Base-by-base conservation (phyloP, 2,888 invertebrate species). In the Nemurella pictetii region DNA sequence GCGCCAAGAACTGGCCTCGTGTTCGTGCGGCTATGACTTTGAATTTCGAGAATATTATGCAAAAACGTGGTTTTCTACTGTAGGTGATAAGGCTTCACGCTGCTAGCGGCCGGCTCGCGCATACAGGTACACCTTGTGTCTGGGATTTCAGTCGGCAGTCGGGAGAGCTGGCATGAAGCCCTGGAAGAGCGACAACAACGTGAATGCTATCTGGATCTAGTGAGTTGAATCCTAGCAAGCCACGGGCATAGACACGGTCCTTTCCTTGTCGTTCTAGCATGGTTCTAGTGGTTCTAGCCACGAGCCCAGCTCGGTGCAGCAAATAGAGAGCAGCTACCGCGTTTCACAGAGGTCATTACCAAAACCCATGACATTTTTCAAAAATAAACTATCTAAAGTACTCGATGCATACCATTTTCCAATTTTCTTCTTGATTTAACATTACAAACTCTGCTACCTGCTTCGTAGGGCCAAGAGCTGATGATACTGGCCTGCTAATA, bases 151-250 rank as follows among this genome's bases (percentile, higher is more conserved):
- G 78, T 30, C 5, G 78, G 78, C 20, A 26, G 9, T 75, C 25
- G 28, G 25, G 75, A 27, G 20, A 72, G 82, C 28, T 82, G 82
- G 72, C 82, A 82, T 26, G 82, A 82, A 82, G 82, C 82, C 82
- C 82, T 82, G 82, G 82, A 82, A 82, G 20, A 12, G 82, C 72
- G 25, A 27, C 82, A 82, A 82, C 82, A 55, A n/a, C 30, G 78
- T 5, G 78, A n/a, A 75, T 26, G 28, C 75, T 75, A 27, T 75
- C 75, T 55, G 12, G 1, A 27, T 75, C 75, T 55, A 20, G 1
- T 55, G 55, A 55, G 15, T 55, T 55, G 55, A 15, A 55, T 55
- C 55, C 55, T 55, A n/a, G n/a, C n/a, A n/a, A n/a, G n/a, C n/a
- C n/a, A n/a, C n/a, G n/a, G n/a, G n/a, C n/a, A n/a, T n/a, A n/a